Percentiles rank a stretch among this genome's conserved stretches.
These are phyloP conservation scores for Eremophila alpestris DNA, from an alignment of 2,797 vertebrate genomes.

Conservation along the genomic window DNA sequence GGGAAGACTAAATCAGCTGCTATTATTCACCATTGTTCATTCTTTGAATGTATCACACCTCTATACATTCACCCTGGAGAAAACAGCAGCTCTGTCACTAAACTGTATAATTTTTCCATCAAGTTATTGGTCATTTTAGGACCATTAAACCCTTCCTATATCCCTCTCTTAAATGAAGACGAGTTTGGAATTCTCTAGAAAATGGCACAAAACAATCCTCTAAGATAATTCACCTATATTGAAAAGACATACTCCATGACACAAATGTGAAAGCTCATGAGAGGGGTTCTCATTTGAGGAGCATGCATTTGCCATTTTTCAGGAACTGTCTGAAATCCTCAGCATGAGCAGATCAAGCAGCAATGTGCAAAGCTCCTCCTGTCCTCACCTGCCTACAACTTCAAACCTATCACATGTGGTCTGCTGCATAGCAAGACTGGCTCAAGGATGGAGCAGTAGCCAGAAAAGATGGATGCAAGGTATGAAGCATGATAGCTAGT, in stretches of 20 bases:
- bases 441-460: background rate
- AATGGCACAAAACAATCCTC: background rate
- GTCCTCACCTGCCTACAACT: background rate
- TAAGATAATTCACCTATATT: background rate
- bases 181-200: background rate
- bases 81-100: background rate
- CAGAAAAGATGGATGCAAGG: background rate
- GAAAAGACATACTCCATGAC: background rate
- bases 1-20: background rate
- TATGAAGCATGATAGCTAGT: background rate
- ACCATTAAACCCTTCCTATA: background rate
- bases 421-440: background rate
- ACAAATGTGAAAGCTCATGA: background rate
- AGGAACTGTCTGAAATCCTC: background rate
- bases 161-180: background rate
- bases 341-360: background rate
- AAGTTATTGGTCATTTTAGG: background rate
- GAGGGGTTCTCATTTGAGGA: background rate
- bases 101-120: background rate
- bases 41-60: background rate
- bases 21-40: background rate
- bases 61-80: background rate
- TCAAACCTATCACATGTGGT: background rate
- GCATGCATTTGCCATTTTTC: background rate
- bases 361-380: background rate